Conservation (phyloP, 1,140 invertebrate species). For the Alviniconcha marisindica region DNA sequence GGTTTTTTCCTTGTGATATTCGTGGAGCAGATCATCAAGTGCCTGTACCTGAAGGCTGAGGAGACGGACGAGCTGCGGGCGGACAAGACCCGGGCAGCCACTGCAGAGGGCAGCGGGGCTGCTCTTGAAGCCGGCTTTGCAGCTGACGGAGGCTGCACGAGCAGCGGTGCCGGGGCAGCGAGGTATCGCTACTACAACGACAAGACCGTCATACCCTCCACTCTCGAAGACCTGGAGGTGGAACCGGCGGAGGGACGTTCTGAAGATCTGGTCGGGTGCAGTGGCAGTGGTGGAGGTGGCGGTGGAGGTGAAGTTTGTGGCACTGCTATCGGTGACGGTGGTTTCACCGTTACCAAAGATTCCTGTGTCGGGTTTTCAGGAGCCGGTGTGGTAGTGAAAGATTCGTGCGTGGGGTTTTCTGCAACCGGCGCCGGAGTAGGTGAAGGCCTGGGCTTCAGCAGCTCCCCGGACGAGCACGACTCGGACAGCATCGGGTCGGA, state of each 20-base stretch:
- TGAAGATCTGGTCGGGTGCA: not conserved
- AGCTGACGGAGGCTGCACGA: not conserved
- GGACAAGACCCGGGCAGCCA: not conserved
- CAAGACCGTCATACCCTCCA: constrained; percentile 36
- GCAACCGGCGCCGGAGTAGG: not conserved
- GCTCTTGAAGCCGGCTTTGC: not conserved
- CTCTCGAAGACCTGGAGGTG: constrained; percentile 28
- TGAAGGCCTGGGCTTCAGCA: not conserved
- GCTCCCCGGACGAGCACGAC: constrained; percentile 43
- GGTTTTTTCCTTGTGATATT: constrained; percentile 81
- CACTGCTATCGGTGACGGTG: too few relatives aligned
- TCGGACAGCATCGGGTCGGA: constrained; percentile 48
- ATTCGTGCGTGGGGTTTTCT: not conserved
- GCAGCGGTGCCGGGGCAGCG: not conserved
- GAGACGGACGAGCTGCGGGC: constrained; percentile 5
- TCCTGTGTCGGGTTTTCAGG: not conserved
- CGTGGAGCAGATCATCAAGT: constrained; percentile 78
- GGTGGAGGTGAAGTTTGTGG: not conserved
- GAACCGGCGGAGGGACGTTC: not conserved
- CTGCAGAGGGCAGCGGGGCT: not conserved
- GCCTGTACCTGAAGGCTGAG: constrained; percentile 49
- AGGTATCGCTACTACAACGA: constrained; percentile 31
- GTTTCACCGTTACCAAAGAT: not conserved
- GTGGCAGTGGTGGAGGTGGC: not conserved
- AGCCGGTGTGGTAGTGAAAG: not conserved